Percentiles rank a stretch among this genome's conserved stretches.
These are phyloP conservation scores for Prionace glauca DNA, from an alignment of 2,797 vertebrate genomes.

Conservation along the genomic window DNA sequence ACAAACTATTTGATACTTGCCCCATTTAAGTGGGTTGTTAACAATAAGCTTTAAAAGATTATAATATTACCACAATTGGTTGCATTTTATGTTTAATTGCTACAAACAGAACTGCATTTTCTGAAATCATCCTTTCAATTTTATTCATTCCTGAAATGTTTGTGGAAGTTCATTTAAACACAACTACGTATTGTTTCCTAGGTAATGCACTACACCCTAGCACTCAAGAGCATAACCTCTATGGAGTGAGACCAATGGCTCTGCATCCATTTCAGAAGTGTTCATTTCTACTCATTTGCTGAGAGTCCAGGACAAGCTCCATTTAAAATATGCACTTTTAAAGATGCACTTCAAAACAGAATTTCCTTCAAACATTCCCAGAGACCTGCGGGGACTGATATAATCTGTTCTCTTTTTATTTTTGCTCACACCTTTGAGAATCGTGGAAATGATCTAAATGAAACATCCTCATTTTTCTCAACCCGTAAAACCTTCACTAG, in stretches of 20 bases:
- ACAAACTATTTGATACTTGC: background rate
- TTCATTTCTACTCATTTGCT: background rate
- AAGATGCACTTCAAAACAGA: background rate
- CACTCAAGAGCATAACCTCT: background rate
- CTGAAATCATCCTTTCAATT: background rate
- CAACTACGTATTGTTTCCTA: background rate
- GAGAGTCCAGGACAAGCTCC: background rate
- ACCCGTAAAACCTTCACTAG: no score
- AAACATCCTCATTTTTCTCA: no score
- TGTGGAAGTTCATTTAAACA: background rate
- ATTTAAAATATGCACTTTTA: background rate
- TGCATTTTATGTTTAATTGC: background rate
- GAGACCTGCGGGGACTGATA: no score
- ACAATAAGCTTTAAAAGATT: background rate
- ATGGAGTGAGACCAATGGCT: background rate
- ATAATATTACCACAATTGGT: background rate
- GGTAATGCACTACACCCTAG: background rate
- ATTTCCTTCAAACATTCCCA: background rate
- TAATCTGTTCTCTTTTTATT: no score
- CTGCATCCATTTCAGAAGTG: background rate
- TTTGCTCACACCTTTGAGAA: no score
- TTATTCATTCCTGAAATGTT: background rate
- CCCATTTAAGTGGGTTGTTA: background rate
- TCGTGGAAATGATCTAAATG: no score
- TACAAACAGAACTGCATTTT: background rate